These are phyloP conservation scores for Athalia cordata DNA, from an alignment of 2,888 invertebrate species.

Conservation along the genomic window DNA sequence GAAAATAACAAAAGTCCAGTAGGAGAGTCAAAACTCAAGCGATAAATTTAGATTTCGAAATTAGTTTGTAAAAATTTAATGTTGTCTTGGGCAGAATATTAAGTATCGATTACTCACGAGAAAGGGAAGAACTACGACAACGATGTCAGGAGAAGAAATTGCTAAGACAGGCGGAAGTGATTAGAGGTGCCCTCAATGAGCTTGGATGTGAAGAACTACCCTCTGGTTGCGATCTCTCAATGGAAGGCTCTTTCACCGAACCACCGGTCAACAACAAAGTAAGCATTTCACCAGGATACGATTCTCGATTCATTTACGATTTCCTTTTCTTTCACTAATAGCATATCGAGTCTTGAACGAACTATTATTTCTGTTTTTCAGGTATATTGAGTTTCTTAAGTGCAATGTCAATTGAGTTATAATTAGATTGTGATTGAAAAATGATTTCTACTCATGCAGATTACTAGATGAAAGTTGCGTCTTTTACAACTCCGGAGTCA, in stretches of 20 bases:
- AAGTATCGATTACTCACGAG: constrained; percentile 68
- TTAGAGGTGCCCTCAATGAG: constrained; percentile 89
- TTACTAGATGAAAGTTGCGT: too few relatives aligned
- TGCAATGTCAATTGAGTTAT: too few relatives aligned
- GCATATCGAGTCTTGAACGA: too few relatives aligned
- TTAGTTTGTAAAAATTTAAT: constrained; percentile 39
- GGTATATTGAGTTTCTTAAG: too few relatives aligned
- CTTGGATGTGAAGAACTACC: constrained; percentile 92
- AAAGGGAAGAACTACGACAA: constrained; percentile 84
- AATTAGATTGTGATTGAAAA: too few relatives aligned
- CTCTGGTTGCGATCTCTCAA: constrained; percentile 85
- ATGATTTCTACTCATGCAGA: too few relatives aligned
- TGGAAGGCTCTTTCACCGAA: constrained; percentile 70
- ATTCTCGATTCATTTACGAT: not conserved
- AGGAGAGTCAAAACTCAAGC: constrained; percentile 14
- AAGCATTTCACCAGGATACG: not conserved
- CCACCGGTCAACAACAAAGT: constrained; percentile 66
- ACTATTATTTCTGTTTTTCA: too few relatives aligned
- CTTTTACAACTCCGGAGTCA: too few relatives aligned
- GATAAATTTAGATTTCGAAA: constrained; percentile 19
- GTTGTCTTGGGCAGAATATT: constrained; percentile 57
- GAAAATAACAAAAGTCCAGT: not conserved
- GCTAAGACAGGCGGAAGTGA: constrained; percentile 88
- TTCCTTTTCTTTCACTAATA: too few relatives aligned
- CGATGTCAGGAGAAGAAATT: constrained; percentile 90